These are phyloP conservation scores for Netelia fuscicornis DNA, from an alignment of 2,888 invertebrate species.

Conservation along the genomic window DNA sequence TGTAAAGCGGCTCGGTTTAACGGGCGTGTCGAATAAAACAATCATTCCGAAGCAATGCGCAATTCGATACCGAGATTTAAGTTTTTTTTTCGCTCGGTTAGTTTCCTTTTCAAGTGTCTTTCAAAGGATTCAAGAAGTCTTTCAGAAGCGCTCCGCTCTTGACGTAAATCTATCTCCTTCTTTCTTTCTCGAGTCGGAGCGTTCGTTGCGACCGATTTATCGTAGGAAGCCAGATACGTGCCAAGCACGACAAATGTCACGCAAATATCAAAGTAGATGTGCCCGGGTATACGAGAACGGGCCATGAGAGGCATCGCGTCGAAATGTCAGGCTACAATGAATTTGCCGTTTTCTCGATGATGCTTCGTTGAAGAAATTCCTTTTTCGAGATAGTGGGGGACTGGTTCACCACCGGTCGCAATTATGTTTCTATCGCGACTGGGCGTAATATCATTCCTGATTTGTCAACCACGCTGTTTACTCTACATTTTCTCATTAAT, in stretches of 20 bases:
- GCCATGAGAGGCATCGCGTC: conserved; percentile 36
- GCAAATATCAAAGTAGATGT: conserved; percentile 75
- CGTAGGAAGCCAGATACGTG: conserved; percentile 53
- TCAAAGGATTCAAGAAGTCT: conserved; percentile 38
- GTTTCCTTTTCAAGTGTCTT: conserved; percentile 1
- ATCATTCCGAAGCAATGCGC: background rate
- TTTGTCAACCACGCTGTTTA: background rate
- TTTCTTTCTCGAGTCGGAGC: background rate
- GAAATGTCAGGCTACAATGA: conserved; percentile 61
- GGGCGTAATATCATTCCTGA: background rate
- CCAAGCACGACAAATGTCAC: conserved; percentile 75
- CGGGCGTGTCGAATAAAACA: conserved; percentile 33
- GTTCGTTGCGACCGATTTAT: conserved; percentile 19
- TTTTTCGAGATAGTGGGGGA: background rate
- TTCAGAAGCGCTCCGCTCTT: background rate
- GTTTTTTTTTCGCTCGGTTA: too few relatives aligned
- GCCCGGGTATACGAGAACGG: conserved; percentile 21
- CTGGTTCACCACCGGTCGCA: background rate
- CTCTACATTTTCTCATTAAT: conserved; percentile 20
- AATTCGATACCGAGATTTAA: conserved; percentile 11
- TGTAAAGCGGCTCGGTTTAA: conserved; percentile 31
- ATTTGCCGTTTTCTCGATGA: conserved; percentile 8
- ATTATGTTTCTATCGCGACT: background rate
- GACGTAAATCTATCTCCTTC: background rate
- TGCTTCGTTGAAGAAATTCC: background rate